Evolutionary conservation across 1,140 invertebrate genomes (phyloP).

Genomic region (Dryas iulia): DNA sequence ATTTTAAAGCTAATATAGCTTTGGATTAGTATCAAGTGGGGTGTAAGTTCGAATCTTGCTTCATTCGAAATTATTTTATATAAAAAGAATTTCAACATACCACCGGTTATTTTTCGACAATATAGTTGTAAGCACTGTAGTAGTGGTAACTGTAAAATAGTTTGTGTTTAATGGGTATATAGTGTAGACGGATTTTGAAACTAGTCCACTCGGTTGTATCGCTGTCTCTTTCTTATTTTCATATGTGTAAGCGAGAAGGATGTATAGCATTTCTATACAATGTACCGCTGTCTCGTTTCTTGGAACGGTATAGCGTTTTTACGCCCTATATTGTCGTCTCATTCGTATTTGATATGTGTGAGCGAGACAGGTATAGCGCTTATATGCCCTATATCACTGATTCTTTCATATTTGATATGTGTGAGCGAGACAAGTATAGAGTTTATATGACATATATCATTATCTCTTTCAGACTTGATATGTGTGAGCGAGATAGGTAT

Average conservation of each 20-base stretch:
- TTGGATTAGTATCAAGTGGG: not conserved
- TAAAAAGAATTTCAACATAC: not conserved
- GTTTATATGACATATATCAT: not conserved
- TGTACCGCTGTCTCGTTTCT: not conserved
- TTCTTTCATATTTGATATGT: not conserved
- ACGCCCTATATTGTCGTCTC: not conserved
- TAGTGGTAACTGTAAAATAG: not conserved
- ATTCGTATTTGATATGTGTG: not conserved
- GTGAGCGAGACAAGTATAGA: not conserved
- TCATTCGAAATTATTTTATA: too few species aligned
- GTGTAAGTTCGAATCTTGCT: not conserved
- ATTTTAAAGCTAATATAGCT: too few species aligned
- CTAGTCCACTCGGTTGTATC: not conserved
- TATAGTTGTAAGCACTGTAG: not conserved
- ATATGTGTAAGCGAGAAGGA: not conserved
- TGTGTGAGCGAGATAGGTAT: too few species aligned
- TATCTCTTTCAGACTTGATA: too few species aligned
- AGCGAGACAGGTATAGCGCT: not conserved
- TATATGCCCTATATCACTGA: not conserved
- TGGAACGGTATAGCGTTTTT: too few species aligned
- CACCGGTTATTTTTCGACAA: constrained; percentile 3
- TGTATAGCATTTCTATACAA: not conserved
- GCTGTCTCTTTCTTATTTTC: not conserved
- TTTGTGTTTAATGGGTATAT: constrained; percentile 1
- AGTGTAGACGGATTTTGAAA: not conserved